Percentiles rank a stretch among this genome's conserved stretches.
Conservation (phyloP, 2,888 invertebrate genomes). For the Hipparchia sbordonii region DNA sequence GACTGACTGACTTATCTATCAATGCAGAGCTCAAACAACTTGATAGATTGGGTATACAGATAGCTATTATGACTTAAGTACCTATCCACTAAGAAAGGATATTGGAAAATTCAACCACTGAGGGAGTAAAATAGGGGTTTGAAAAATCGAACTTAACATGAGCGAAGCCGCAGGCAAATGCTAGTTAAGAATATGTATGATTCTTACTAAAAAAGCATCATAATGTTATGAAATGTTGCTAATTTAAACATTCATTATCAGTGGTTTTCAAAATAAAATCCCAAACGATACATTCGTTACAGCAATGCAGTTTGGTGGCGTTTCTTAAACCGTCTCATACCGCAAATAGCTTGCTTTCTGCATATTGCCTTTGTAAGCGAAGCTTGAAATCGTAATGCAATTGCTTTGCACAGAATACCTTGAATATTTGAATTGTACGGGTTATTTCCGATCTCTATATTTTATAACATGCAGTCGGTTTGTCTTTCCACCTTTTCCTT, state of each 20-base stretch:
- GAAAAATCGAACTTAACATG: too few relatives aligned
- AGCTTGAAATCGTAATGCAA: conserved; percentile 32
- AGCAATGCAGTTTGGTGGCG: conserved; percentile 20
- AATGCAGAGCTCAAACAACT: too few relatives aligned
- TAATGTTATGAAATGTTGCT: neutral
- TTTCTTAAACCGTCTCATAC: conserved; percentile 33
- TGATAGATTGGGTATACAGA: too few relatives aligned
- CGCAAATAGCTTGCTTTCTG: conserved; percentile 35
- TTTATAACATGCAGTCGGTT: conserved; percentile 8
- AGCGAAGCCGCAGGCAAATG: too few relatives aligned
- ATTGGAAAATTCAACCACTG: too few relatives aligned
- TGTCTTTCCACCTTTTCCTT: neutral
- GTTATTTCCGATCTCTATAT: conserved; percentile 24
- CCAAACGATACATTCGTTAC: neutral
- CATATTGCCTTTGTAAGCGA: conserved; percentile 34
- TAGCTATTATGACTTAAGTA: too few relatives aligned
- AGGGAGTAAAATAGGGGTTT: too few relatives aligned
- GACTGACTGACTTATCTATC: too few relatives aligned
- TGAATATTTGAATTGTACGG: conserved; percentile 30
- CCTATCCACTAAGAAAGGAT: too few relatives aligned
- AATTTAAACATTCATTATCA: neutral
- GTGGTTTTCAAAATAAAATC: conserved; percentile 6
- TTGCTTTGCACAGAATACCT: conserved; percentile 33
- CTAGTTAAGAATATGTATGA: too few relatives aligned
- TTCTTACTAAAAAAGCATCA: neutral